phyloP scores from a whole-genome alignment of 2,113 vertebrate genomes.

The Istiophorus platypterus region DNA sequence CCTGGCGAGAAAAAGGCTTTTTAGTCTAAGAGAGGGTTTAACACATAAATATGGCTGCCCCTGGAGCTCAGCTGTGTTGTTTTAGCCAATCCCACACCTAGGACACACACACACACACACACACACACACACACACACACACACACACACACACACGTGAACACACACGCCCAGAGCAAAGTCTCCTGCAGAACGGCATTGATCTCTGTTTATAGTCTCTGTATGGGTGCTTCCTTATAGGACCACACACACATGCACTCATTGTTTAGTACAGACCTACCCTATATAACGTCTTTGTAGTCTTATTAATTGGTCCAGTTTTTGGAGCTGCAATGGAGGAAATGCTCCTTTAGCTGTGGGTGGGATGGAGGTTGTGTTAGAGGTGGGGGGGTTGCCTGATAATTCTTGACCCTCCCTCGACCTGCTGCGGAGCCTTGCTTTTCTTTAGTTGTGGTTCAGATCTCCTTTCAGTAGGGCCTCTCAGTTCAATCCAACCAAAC shows the following conservation, averaged over 20 bases:
- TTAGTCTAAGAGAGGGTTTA: conserved; percentile 56
- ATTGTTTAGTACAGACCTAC: conserved; percentile 59
- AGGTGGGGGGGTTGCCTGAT: conserved; percentile 42
- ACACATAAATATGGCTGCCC: conserved; percentile 70
- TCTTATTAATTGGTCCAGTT: conserved; percentile 60
- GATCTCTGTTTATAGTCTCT: conserved; percentile 81
- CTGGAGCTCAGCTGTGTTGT: conserved; percentile 80
- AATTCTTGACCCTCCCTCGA: conserved; percentile 55
- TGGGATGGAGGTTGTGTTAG: conserved; percentile 43
- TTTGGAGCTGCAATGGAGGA: conserved; percentile 31
- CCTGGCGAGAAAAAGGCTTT: conserved; percentile 54
- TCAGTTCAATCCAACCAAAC: conserved; percentile 58
- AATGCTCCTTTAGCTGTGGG: conserved; percentile 58
- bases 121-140: conserved; percentile 52
- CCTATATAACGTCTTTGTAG: conserved; percentile 58
- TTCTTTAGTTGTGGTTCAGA: conserved; percentile 62
- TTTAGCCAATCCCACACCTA: conserved; percentile 72
- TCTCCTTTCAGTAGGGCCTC: conserved; percentile 72
- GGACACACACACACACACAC: conserved; percentile 47
- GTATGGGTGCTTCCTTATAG: conserved; percentile 81
- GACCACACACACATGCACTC: conserved; percentile 72
- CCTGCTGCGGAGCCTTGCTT: conserved; percentile 47
- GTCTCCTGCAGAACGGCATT: conserved; percentile 76
- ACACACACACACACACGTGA: conserved; percentile 37
- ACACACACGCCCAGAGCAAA: conserved; percentile 73